These are phyloP conservation scores for Cosmorhoe ocellata DNA, from an alignment of 2,888 invertebrate genomes.

Conservation along the genomic window DNA sequence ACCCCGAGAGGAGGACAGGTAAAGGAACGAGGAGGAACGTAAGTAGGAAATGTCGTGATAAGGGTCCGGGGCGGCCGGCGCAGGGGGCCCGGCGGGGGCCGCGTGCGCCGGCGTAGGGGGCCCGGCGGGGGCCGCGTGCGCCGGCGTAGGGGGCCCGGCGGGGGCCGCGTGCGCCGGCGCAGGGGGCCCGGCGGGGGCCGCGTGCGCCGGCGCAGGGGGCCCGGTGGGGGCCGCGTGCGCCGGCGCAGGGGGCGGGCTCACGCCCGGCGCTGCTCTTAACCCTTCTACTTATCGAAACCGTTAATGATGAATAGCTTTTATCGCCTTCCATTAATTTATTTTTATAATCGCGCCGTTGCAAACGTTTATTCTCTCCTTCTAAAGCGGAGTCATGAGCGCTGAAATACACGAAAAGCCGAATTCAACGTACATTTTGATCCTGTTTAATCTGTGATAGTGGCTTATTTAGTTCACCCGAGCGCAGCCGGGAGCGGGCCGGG, in stretches of 20 bases:
- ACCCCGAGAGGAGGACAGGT: constrained; percentile 91
- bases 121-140: no score
- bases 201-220: no score
- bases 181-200: no score
- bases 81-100: no score
- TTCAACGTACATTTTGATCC: constrained; percentile 18
- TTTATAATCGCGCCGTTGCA: not conserved
- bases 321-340: no score
- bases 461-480: constrained; percentile 25
- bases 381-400: constrained; percentile 4
- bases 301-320: constrained; percentile 28
- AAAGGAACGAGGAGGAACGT: constrained; percentile 22
- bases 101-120: no score
- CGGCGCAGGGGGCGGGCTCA: no score
- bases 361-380: constrained; percentile 4
- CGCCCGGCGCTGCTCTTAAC: constrained; percentile 41
- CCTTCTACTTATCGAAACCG: constrained; percentile 31
- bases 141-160: no score
- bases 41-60: constrained; percentile 1
- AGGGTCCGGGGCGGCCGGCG: constrained; percentile 9
- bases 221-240: no score
- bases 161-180: no score
- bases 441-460: constrained; percentile 30
- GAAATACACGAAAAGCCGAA: constrained; percentile 20
- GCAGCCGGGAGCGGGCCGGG: constrained; percentile 3